Base-by-base conservation (phyloP, 53 echinoderm and acorn worm species). In the Glandiceps talaboti region DNA sequence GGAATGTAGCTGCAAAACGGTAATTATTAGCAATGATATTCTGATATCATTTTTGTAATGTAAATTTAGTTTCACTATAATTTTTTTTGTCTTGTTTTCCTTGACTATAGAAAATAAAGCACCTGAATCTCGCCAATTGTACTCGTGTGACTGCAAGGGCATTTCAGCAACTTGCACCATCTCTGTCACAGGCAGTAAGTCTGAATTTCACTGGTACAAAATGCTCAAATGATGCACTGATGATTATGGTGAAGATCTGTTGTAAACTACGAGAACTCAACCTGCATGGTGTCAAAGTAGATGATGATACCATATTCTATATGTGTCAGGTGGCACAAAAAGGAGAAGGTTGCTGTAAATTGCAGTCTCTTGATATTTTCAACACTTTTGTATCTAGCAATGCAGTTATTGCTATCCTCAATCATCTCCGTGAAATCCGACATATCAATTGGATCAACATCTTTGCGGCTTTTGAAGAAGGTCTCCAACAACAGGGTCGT, bases 141-240 rank as follows among this genome's bases (percentile, higher is more conserved):
- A 78, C 6, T 31, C 79, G 32, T 26, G 79, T 78, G 28, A 78
- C 31, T 10, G 27, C 14, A 6, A 32, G 26, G 27, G 32, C 32
- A 32, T 31, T 78, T 31, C 31, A 31, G 25, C 0, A 31, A 1
- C 79, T 78, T 30, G 79, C 79, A 31, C 31, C 30, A 1, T 31
- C 79, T 14, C 32, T 31, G 27, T 28, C 79, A 12, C 31, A 78
- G 27, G 31, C 32, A 14, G 32, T 31, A 1, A 31, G 31, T 25
- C 32, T 78, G 10, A 32, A 78, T 32, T 32, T 78, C 6, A 32
- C 25, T 78, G 79, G 31, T 0, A 78, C 79, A 78, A 78, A 78
- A 25, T 78, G 79, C 27, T 26, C 1, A 12, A 0, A 32, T 20
- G 32, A 31, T 31, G 79, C 79, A 1, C 31, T 32, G 0, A 30